A percentile compares a stretch with the other conserved stretches of the same genome.
Evolutionary conservation across 2,113 vertebrate genomes (phyloP).

Genomic region (Chloebia gouldiae): DNA sequence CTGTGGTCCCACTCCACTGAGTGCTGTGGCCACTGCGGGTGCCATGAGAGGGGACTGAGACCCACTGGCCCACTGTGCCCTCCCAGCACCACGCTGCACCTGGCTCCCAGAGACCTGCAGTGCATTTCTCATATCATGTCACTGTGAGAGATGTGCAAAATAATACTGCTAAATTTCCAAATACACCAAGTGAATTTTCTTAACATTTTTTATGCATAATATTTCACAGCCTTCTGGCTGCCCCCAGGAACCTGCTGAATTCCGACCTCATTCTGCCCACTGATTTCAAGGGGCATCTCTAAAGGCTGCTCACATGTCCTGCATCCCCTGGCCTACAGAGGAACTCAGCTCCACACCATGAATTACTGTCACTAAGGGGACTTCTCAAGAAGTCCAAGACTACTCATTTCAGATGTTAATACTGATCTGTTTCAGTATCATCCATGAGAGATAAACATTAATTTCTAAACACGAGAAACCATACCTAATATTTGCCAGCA

Average conservation of each 20-base stretch:
- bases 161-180: not conserved
- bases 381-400: not conserved
- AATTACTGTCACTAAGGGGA: not conserved
- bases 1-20: not conserved
- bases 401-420: not conserved
- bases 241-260: not conserved
- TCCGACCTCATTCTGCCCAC: not conserved
- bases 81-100: not conserved
- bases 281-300: not conserved
- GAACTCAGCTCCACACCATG: not conserved
- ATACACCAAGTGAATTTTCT: not conserved
- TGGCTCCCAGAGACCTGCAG: not conserved
- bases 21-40: not conserved
- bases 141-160: not conserved
- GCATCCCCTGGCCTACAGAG: not conserved
- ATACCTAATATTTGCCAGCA: not conserved
- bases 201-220: not conserved
- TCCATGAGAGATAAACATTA: not conserved
- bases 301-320: not conserved
- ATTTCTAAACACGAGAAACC: not conserved
- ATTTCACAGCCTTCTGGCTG: not conserved
- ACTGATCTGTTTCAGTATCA: not conserved
- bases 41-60: not conserved
- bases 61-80: not conserved
- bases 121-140: fast-evolving